phyloP scores from a whole-genome alignment of 2,888 invertebrate genomes.

The Iselma pallidipennis region DNA sequence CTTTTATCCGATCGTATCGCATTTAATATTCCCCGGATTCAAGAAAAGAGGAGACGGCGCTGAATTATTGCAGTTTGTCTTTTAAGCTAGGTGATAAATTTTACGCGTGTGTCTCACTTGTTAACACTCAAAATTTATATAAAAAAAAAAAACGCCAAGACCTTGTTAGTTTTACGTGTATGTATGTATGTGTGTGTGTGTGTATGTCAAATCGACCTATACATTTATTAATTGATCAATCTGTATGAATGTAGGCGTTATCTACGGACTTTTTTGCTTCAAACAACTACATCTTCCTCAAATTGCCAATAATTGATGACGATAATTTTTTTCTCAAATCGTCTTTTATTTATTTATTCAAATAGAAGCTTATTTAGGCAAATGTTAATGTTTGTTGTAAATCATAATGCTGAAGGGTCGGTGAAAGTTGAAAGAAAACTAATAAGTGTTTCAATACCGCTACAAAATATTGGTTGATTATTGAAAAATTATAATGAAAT shows the following conservation, averaged over 20 bases:
- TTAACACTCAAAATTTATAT: neutral
- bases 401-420: neutral
- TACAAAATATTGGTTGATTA: no score
- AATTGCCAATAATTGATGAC: neutral
- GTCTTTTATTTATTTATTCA: neutral
- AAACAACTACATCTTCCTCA: neutral
- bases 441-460: neutral
- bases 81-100: neutral
- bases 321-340: neutral
- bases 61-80: slow-evolving; percentile 1
- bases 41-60: neutral
- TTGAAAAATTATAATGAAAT: no score
- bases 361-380: neutral
- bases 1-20: slow-evolving; percentile 21
- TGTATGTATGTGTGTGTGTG: neutral
- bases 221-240: neutral
- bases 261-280: neutral
- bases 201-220: no score
- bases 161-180: neutral
- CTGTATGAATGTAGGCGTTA: neutral
- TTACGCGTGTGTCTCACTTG: neutral
- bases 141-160: neutral
- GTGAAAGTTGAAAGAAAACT: no score
- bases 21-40: slow-evolving; percentile 5
- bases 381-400: neutral